Evolutionary conservation across 2,888 invertebrate species (phyloP).

Genomic region (Busseola fusca): DNA sequence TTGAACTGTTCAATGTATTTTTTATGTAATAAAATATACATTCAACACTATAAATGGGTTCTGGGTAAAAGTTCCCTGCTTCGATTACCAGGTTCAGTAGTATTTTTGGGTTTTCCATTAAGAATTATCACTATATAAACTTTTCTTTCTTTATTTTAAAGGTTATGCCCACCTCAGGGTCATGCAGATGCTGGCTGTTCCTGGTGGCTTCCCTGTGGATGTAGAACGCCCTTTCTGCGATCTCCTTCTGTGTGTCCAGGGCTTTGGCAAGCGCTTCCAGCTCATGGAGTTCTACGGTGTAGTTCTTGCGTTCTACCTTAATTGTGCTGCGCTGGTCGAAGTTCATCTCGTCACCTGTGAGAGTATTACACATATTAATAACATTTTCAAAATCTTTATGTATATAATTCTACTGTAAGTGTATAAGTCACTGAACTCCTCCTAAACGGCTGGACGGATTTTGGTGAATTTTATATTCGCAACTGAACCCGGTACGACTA

Average conservation of each 20-base stretch:
- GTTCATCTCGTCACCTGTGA: slow-evolving; percentile 81
- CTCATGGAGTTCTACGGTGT: slow-evolving; percentile 90
- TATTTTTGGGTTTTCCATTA: background rate
- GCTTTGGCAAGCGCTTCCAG: slow-evolving; percentile 92
- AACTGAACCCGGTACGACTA: no score
- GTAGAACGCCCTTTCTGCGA: slow-evolving; percentile 91
- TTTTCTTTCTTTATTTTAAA: background rate
- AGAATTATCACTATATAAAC: background rate
- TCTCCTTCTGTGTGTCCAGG: slow-evolving; percentile 92
- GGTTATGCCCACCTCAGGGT: slow-evolving; percentile 89
- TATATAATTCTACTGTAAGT: no score
- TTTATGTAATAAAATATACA: no score
- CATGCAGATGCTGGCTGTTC: slow-evolving; percentile 88
- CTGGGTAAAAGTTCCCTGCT: background rate
- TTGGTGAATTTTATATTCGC: no score
- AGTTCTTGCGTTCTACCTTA: slow-evolving; percentile 73
- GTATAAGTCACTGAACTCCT: no score
- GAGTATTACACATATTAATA: background rate
- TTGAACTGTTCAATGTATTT: no score
- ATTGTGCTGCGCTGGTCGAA: slow-evolving; percentile 79
- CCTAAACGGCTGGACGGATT: no score
- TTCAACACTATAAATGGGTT: no score
- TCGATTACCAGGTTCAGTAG: background rate
- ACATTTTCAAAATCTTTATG: background rate
- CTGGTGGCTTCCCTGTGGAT: slow-evolving; percentile 91